These are phyloP conservation scores for Oligia strigilis DNA, from an alignment of 2,888 invertebrate genomes.

Conservation along the genomic window DNA sequence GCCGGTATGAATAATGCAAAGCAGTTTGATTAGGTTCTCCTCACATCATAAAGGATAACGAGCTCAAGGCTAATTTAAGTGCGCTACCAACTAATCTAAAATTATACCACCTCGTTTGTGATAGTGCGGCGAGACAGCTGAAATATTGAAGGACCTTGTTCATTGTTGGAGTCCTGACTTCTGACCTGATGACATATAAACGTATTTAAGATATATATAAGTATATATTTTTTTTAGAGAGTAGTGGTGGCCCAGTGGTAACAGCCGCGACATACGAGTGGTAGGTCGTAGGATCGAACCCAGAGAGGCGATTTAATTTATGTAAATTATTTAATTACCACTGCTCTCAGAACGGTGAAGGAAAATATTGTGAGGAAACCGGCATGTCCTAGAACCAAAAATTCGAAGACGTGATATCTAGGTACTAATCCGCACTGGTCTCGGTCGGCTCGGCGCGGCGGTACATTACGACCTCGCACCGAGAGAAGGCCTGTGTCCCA, in stretches of 20 bases:
- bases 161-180: slow-evolving; percentile 7
- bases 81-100: slow-evolving; percentile 53
- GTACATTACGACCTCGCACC: background rate
- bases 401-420: background rate
- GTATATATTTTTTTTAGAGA: background rate
- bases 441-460: background rate
- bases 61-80: slow-evolving; percentile 37
- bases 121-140: slow-evolving; percentile 33
- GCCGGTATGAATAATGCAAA: slow-evolving; percentile 42
- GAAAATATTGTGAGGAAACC: background rate
- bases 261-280: background rate
- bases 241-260: background rate
- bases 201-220: background rate
- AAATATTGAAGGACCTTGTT: slow-evolving; percentile 56
- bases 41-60: slow-evolving; percentile 40
- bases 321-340: background rate
- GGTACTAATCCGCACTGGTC: background rate
- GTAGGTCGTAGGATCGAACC: background rate
- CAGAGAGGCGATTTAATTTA: background rate
- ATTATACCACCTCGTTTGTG: slow-evolving; percentile 52
- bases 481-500: no score
- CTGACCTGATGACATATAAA: slow-evolving; percentile 36
- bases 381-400: background rate
- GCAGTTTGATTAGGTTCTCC: slow-evolving; percentile 35
- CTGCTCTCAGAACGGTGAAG: background rate